Percentiles rank a stretch among this genome's conserved stretches.
These are phyloP conservation scores for Peromyscus californicus DNA, from an alignment of 2,113 vertebrate genomes.

Conservation along the genomic window DNA sequence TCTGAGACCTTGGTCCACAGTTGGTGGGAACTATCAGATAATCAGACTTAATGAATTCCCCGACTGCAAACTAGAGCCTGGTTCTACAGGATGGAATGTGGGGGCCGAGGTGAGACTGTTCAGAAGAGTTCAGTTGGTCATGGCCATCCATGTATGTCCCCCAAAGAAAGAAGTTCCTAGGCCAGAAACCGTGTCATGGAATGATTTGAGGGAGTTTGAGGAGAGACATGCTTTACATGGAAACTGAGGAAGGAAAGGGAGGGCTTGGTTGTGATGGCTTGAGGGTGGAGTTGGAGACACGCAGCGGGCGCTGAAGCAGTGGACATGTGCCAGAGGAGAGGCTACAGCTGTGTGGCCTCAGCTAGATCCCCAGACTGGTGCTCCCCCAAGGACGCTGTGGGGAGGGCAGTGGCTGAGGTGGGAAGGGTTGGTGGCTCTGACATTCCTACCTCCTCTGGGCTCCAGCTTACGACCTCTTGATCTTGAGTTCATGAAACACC, in stretches of 20 bases:
- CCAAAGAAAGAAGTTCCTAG: not conserved
- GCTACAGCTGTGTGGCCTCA: not conserved
- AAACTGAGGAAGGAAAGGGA: not conserved
- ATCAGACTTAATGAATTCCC: not conserved
- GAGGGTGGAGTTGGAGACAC: fast-evolving
- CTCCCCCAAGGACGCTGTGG: not conserved
- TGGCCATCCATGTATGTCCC: not conserved
- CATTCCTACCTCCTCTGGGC: conserved; percentile 66
- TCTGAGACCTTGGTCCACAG: not conserved
- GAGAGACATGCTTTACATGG: not conserved
- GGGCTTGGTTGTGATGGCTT: not conserved
- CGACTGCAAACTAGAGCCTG: not conserved
- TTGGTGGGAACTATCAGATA: not conserved
- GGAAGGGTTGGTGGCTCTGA: conserved; percentile 48
- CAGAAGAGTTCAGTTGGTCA: not conserved
- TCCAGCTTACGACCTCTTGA: conserved; percentile 95
- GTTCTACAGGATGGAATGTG: not conserved
- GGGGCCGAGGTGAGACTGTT: not conserved
- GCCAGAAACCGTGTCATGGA: not conserved
- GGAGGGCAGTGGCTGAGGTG: fast-evolving
- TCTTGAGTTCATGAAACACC: conserved; percentile 97
- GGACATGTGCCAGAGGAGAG: not conserved
- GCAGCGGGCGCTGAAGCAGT: fast-evolving
- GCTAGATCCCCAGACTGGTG: not conserved
- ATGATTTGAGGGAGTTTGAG: not conserved